phyloP scores from a whole-genome alignment of 2,888 invertebrate genomes.

The Lasioglossum morio region DNA sequence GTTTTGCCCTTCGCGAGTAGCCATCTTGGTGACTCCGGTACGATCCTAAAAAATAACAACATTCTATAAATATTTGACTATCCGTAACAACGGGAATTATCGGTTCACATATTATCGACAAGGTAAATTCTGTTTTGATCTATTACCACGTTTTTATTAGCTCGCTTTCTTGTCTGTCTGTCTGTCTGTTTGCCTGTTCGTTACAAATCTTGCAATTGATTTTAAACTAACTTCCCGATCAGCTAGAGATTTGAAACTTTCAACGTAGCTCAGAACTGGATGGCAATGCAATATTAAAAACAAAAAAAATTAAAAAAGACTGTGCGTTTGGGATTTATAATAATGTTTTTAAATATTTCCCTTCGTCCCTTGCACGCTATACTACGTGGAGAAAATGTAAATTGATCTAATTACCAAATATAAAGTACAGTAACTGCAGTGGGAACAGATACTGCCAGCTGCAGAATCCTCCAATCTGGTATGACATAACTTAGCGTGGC shows the following conservation, averaged over 20 bases:
- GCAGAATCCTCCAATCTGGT: constrained; percentile 86
- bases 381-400: background rate
- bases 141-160: too few relatives aligned
- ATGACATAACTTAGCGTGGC: constrained; percentile 84
- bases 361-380: too few relatives aligned
- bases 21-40: constrained; percentile 84
- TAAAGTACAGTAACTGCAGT: constrained; percentile 84
- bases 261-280: too few relatives aligned
- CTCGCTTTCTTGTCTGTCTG: too few relatives aligned
- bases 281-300: too few relatives aligned
- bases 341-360: too few relatives aligned
- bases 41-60: constrained; percentile 75
- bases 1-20: constrained; percentile 79
- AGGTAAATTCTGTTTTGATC: background rate
- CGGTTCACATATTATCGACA: background rate
- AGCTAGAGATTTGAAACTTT: too few relatives aligned
- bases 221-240: too few relatives aligned
- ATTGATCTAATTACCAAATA: constrained; percentile 77
- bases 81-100: background rate
- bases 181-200: too few relatives aligned
- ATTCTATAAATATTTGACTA: background rate
- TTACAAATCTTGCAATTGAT: too few relatives aligned
- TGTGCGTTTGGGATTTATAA: too few relatives aligned
- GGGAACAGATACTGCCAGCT: constrained; percentile 85
- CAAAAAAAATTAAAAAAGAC: too few relatives aligned